Evolutionary conservation across 2,113 vertebrate species (phyloP), one percentile per base, ranked within the genome.

Genomic region (Seriola rivoliana): DNA sequence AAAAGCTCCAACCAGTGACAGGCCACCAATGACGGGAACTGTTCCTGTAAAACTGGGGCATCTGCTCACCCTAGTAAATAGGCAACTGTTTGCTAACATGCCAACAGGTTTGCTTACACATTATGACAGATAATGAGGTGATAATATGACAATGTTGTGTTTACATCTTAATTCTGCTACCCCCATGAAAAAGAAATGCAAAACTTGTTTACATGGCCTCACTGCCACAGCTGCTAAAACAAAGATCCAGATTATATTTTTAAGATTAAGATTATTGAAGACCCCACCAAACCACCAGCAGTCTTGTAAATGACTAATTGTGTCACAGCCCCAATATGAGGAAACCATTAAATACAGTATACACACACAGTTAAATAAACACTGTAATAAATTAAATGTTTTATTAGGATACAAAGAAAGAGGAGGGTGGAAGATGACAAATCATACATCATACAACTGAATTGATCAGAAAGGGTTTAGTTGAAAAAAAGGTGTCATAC

Each of bases 161-260:
- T 75, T 40, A 21, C 34, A 46, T 8, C 13, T 63, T 29, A 59
- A 21, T 46, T 66, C 29, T 29, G 29, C 29, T 2, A 2, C 29
- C 29, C 29, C 29, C 29, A 52, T 50, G n/a, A 75, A 75, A 81
- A 38, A 23, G 19, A 55, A 32, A 8, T 29, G 34, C 10, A 64
- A 38, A 55, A 55, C 10, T 66, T 73, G 75, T 79, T 55, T 71
- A 40, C 7, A 42, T 21, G 55, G 48, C 77, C 44, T 72, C 14
- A 21, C 11, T 14, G 54, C 52, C 68, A 58, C 52, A 82, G 71
- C 52, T 73, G 75, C 64, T 50, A 80, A 80, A 82, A 70, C 60
- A 40, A 77, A 48, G 0, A 52, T 52, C 29, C 29, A 29, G 29
- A 29, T 29, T 29, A 29, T 25, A 55, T 42, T 42, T 2, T 10